phyloP scores from a whole-genome alignment of 2,888 invertebrate genomes.

The Campaea margaritaria region DNA sequence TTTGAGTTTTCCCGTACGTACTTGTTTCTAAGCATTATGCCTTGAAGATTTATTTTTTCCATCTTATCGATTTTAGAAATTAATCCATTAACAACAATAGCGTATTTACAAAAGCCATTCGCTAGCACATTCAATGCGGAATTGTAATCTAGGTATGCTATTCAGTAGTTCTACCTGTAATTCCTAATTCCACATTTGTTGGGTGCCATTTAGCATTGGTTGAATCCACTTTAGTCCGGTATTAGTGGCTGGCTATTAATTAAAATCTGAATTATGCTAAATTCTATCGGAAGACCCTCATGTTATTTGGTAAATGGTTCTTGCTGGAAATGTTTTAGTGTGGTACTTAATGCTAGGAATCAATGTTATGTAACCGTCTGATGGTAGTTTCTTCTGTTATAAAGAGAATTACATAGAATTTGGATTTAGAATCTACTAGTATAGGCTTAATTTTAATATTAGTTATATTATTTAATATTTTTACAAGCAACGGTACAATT shows the following conservation, averaged over 20 bases:
- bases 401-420: too few relatives aligned
- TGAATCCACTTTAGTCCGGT: constrained; percentile 33
- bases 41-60: too few relatives aligned
- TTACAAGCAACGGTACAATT: too few relatives aligned
- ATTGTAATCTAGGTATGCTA: constrained; percentile 34
- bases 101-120: constrained; percentile 18
- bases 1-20: too few relatives aligned
- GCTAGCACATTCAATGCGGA: constrained; percentile 33
- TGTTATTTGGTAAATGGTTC: constrained; percentile 35
- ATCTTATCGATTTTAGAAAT: neutral
- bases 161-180: constrained; percentile 32
- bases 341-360: constrained; percentile 10
- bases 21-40: too few relatives aligned
- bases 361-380: too few relatives aligned
- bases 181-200: constrained; percentile 37
- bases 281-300: constrained; percentile 46
- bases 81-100: neutral
- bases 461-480: too few relatives aligned
- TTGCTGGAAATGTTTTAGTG: constrained; percentile 30
- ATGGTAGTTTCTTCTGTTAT: too few relatives aligned
- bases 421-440: too few relatives aligned
- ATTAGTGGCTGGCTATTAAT: constrained; percentile 51
- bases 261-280: constrained; percentile 52
- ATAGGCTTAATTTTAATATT: too few relatives aligned
- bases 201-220: neutral